Conservation (phyloP, 2,797 vertebrate species). For the Coilia nasus region DNA sequence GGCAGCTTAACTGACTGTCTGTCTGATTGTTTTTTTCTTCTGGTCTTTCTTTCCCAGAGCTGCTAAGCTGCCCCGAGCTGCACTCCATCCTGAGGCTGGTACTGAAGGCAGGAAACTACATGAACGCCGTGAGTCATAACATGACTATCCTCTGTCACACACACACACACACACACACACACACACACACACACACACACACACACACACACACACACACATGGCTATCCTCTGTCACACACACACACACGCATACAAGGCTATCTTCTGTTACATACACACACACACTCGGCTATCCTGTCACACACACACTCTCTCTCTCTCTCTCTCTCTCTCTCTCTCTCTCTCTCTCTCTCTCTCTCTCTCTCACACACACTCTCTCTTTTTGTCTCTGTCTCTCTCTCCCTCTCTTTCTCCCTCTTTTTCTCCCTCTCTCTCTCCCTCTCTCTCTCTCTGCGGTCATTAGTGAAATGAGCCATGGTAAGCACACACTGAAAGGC, state of each 20-base stretch:
- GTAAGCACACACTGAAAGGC: neutral
- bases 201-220: neutral
- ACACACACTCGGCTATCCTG: no score
- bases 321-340: no score
- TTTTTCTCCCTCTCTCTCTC: no score
- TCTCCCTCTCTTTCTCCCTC: no score
- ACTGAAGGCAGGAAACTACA: slow-evolving; percentile 84
- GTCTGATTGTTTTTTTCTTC: slow-evolving; percentile 32
- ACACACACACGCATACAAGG: no score
- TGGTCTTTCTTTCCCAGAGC: slow-evolving; percentile 64
- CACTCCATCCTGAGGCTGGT: slow-evolving; percentile 82
- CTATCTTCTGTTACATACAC: no score
- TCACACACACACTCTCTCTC: no score
- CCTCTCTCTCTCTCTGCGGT: neutral
- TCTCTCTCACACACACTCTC: neutral
- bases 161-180: neutral
- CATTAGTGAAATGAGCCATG: neutral
- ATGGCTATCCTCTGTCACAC: no score
- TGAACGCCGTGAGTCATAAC: slow-evolving; percentile 79
- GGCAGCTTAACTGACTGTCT: neutral
- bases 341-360: no score
- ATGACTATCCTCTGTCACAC: slow-evolving; percentile 6
- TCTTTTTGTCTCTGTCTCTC: neutral
- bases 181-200: slow-evolving; percentile 7
- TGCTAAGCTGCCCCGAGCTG: slow-evolving; percentile 80